phyloP scores from a whole-genome alignment of 1,140 invertebrate genomes.

The Holotrichia oblita region DNA sequence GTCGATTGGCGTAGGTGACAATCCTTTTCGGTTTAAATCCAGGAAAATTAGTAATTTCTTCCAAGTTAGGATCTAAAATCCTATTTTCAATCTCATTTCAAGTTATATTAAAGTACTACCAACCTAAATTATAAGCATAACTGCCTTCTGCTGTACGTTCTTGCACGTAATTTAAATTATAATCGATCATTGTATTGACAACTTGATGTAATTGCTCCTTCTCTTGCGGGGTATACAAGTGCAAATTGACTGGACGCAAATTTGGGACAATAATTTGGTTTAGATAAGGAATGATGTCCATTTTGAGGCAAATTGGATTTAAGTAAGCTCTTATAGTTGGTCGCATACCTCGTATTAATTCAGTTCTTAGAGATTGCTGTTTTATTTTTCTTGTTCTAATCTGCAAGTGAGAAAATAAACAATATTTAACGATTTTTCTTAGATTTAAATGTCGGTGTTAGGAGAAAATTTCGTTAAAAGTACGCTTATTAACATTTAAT shows the following conservation, averaged over 20 bases:
- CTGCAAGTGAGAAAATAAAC: constrained; percentile 62
- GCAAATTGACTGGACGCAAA: constrained; percentile 78
- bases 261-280: constrained; percentile 79
- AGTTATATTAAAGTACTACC: constrained; percentile 63
- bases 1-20: constrained; percentile 76
- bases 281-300: constrained; percentile 81
- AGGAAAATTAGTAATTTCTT: constrained; percentile 58
- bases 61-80: constrained; percentile 60
- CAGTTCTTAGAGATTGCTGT: constrained; percentile 67
- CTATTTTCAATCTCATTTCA: background rate
- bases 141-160: constrained; percentile 79
- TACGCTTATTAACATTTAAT: background rate
- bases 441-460: background rate
- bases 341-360: constrained; percentile 71
- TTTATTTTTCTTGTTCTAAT: constrained; percentile 66
- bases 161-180: constrained; percentile 88
- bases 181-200: constrained; percentile 88
- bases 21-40: constrained; percentile 56
- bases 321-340: constrained; percentile 69
- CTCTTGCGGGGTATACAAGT: constrained; percentile 82
- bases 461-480: constrained; percentile 4
- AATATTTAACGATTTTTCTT: too few relatives aligned
- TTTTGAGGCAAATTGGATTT: constrained; percentile 65
- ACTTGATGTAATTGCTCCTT: constrained; percentile 75
- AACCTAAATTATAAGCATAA: constrained; percentile 85